Evolutionary conservation across 2,888 invertebrate genomes (phyloP).

Genomic region (Diachrysia chrysitis): DNA sequence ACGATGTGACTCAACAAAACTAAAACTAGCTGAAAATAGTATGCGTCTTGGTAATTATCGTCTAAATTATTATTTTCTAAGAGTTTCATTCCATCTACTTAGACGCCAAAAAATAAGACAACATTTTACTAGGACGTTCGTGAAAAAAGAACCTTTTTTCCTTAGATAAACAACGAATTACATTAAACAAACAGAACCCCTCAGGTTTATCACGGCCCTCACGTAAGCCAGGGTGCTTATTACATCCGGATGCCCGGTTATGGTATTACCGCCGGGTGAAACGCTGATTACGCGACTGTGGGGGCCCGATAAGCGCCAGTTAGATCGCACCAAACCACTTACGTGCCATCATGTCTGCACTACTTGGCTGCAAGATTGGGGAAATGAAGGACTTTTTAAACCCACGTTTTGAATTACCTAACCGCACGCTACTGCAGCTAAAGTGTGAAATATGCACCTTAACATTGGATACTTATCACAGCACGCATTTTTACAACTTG

Average conservation of each 20-base stretch:
- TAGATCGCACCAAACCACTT: constrained; percentile 19
- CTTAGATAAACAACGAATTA: constrained; percentile 14
- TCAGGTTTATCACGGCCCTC: constrained; percentile 31
- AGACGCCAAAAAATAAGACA: too few relatives aligned
- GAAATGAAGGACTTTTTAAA: background rate
- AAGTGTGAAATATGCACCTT: background rate
- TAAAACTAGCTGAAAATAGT: too few relatives aligned
- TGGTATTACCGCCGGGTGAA: constrained; percentile 35
- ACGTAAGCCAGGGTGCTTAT: constrained; percentile 34
- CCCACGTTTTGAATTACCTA: background rate
- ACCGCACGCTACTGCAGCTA: background rate
- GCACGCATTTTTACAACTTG: too few relatives aligned
- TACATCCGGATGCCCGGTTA: constrained; percentile 37
- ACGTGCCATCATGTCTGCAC: constrained; percentile 15
- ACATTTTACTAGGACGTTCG: too few relatives aligned
- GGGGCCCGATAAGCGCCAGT: constrained; percentile 51
- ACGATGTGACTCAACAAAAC: too few relatives aligned
- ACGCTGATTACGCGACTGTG: constrained; percentile 51
- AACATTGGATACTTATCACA: too few relatives aligned
- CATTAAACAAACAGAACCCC: constrained; percentile 31
- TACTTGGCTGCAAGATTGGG: constrained; percentile 26
- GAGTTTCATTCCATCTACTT: too few relatives aligned
- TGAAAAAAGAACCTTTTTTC: background rate
- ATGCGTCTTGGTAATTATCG: too few relatives aligned
- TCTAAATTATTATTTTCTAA: too few relatives aligned